phyloP scores from a whole-genome alignment of 1,140 invertebrate genomes.

The Anthonomus grandis region DNA sequence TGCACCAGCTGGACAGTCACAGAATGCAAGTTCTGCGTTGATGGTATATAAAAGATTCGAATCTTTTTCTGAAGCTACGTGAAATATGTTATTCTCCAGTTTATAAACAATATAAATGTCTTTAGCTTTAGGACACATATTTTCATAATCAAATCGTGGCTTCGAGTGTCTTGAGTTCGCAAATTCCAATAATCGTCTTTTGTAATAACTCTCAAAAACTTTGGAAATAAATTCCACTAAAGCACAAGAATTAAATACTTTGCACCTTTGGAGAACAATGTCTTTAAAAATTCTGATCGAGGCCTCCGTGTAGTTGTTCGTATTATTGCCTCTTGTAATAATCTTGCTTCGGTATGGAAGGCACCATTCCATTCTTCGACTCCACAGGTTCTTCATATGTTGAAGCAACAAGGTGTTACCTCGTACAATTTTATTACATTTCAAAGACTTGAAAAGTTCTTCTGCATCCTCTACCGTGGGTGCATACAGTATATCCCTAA shows the following conservation, averaged over 20 bases:
- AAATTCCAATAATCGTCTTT: background rate
- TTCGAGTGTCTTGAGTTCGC: too few species aligned
- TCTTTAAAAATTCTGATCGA: constrained; percentile 6
- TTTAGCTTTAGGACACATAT: background rate
- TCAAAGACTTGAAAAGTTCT: background rate
- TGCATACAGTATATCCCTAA: background rate
- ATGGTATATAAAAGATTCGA: background rate
- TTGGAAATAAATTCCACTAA: background rate
- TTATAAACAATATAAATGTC: constrained; percentile 1
- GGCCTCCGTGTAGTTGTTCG: too few species aligned
- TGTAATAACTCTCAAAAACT: background rate
- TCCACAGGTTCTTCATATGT: background rate
- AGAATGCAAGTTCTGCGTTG: background rate
- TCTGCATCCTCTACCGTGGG: background rate
- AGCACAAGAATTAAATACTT: background rate
- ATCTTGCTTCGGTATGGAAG: background rate
- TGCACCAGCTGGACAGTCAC: background rate
- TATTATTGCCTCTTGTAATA: too few species aligned
- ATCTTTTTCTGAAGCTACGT: too few species aligned
- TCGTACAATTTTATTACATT: background rate
- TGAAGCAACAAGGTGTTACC: background rate
- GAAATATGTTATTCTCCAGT: background rate
- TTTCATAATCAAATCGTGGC: background rate
- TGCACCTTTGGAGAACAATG: background rate
- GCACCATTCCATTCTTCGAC: background rate